Conservation (phyloP, 2,113 vertebrate species). For the Gyps fulvus region DNA sequence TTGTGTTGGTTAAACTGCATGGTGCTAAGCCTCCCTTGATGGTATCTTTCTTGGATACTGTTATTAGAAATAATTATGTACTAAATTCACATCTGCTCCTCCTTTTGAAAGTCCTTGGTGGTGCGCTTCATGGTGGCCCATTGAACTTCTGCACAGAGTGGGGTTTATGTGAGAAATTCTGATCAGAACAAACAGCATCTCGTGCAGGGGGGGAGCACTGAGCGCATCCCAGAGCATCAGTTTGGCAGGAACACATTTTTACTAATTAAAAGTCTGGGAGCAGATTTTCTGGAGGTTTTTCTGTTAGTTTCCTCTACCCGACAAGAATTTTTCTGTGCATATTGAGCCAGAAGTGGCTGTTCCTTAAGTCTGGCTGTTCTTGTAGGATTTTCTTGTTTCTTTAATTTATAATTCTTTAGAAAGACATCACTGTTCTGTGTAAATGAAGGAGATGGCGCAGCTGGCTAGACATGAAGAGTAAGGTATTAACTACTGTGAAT, state of each 20-base stretch:
- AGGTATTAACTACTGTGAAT: neutral
- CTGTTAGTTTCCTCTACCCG: neutral
- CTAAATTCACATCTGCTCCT: neutral
- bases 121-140: neutral
- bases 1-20: neutral
- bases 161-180: neutral
- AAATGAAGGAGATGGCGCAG: neutral
- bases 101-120: constrained; percentile 3
- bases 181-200: neutral
- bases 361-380: neutral
- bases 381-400: neutral
- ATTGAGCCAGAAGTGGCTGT: neutral
- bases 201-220: neutral
- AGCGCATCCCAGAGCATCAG: neutral
- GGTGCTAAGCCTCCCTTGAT: neutral
- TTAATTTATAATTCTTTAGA: neutral
- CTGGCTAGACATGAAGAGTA: neutral
- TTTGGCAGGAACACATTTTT: neutral
- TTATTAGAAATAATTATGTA: neutral
- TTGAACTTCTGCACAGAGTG: neutral
- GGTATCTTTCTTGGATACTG: neutral
- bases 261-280: neutral
- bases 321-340: neutral
- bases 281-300: neutral
- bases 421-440: neutral